Evolutionary conservation across 2,888 invertebrate species (phyloP), one percentile per base, ranked within the genome.

Genomic region (Latheticus oryzae): DNA sequence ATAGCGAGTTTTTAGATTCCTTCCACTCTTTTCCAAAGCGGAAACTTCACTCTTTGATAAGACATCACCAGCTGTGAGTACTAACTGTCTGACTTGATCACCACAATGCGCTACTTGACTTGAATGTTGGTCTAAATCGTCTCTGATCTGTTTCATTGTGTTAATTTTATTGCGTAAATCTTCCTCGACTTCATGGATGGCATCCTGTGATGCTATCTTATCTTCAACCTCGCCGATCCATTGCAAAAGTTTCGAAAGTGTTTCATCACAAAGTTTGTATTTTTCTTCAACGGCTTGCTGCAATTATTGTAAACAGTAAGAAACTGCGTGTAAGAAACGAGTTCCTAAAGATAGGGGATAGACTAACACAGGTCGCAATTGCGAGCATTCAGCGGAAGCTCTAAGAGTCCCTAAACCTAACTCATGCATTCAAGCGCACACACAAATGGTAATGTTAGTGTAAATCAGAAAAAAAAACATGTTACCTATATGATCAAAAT

Each of bases 241-340:
- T 78, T 91, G 89, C 68, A 94, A 82, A 55, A 95, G 83, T 76
- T 91, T 91, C 61, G 88, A 87, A 57, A 95, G 83, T 28, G 89
- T 90, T 77, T 94, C 93, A 78, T 93, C 93, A 80, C 94, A 95
- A 71, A 92, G 83, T 76, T 91, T 90, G 84, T 94, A 95, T 80
- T 94, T 94, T 79, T 95, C 95, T 81, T 95, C 92, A 69, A 95
- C 92, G 74, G 95, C 95, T 91, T 94, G 93, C 95, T 95, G 84
- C 66, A 85, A 81, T 73, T 40, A 33, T 33, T 40, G 17, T n/a
- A 8, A 9, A 45, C n/a, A n/a, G 15, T 17, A 32, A 45, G 8
- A 8, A 43, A 16, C 12, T n/a, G 21, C n/a, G 38, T 15, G 3
- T 26, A n/a, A n/a, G n/a, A n/a, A n/a, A n/a, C n/a, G n/a, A n/a